Evolutionary conservation across 2,888 invertebrate species (phyloP).

Genomic region (Aproaerema taeniolella): DNA sequence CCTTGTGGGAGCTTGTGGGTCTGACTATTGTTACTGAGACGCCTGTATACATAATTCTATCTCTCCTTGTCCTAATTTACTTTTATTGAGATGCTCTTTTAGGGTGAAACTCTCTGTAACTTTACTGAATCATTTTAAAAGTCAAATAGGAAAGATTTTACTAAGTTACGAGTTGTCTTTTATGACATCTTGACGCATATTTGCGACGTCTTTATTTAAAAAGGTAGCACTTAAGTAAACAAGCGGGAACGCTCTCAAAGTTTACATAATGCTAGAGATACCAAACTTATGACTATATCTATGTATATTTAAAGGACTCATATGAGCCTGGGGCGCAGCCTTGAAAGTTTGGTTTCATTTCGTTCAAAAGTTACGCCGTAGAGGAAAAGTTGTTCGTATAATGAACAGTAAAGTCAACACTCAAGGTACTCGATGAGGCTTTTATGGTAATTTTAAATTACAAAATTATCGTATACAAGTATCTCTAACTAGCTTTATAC

Average conservation of each 20-base stretch:
- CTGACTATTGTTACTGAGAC: slow-evolving; percentile 3
- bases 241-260: too few relatives aligned
- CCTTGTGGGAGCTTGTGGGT: slow-evolving; percentile 14
- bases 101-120: background rate
- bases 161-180: too few relatives aligned
- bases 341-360: slow-evolving; percentile 1
- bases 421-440: background rate
- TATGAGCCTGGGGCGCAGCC: slow-evolving; percentile 1
- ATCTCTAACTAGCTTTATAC: too few relatives aligned
- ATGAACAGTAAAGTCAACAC: background rate
- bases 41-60: slow-evolving; percentile 9
- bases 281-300: too few relatives aligned
- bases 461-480: too few relatives aligned
- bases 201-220: too few relatives aligned
- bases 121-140: too few relatives aligned
- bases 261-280: too few relatives aligned
- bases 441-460: background rate
- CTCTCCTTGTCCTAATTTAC: slow-evolving; percentile 9
- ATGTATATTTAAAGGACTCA: background rate
- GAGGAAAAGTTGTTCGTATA: slow-evolving; percentile 1
- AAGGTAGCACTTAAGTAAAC: too few relatives aligned
- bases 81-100: slow-evolving; percentile 11
- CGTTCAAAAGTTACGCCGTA: background rate
- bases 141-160: too few relatives aligned
- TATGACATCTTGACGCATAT: too few relatives aligned